These are phyloP conservation scores for Syngnathus scovelli DNA, from an alignment of 2,113 vertebrate species.

Conservation along the genomic window DNA sequence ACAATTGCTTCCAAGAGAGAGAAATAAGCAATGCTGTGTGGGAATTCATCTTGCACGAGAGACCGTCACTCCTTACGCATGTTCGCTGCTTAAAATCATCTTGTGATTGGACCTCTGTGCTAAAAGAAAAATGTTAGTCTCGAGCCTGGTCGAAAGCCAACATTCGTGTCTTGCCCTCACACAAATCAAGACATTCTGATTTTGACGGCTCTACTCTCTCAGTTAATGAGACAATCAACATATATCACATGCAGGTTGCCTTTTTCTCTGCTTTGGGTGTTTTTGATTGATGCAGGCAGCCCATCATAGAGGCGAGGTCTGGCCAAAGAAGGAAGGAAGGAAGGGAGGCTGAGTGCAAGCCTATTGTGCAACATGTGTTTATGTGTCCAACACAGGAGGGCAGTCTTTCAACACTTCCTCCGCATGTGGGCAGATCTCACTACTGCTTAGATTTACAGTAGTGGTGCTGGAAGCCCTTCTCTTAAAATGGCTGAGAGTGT, in stretches of 20 bases:
- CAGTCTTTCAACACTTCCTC: conserved; percentile 65
- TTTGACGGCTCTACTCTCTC: neutral
- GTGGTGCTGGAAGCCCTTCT: neutral
- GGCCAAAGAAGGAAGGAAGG: conserved; percentile 1
- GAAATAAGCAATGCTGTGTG: conserved; percentile 25
- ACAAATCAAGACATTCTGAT: neutral
- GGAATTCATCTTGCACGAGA: conserved; percentile 11
- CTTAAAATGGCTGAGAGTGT: neutral
- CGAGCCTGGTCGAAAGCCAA: conserved; percentile 21
- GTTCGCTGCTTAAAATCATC: conserved; percentile 3
- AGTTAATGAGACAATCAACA: neutral
- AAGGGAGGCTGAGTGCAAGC: conserved; percentile 6
- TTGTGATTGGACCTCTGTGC: neutral
- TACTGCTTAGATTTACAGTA: neutral
- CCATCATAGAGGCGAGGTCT: conserved; percentile 12
- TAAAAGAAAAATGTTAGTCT: no score
- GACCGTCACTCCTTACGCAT: conserved; percentile 13
- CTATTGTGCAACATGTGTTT: conserved; percentile 50
- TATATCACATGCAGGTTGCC: neutral
- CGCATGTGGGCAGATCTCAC: conserved; percentile 9
- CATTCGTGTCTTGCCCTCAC: conserved; percentile 21
- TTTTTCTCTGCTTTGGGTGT: neutral
- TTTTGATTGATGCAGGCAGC: conserved; percentile 6
- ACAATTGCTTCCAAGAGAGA: conserved; percentile 35
- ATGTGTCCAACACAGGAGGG: conserved; percentile 68